Conservation (phyloP, 2,113 vertebrate genomes). For the Crotalus horridus region DNA sequence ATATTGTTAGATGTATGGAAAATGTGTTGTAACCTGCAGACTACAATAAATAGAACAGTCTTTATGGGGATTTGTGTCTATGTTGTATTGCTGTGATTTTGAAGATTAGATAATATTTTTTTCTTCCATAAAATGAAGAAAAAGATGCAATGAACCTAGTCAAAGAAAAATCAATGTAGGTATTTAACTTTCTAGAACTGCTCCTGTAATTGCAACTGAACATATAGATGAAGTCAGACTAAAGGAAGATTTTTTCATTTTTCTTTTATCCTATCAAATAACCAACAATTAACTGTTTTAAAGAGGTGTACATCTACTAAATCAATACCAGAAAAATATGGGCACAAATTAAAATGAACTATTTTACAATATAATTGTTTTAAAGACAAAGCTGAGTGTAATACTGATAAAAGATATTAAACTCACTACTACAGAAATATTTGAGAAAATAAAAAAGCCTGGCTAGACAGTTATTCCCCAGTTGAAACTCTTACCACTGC, state of each 20-base stretch:
- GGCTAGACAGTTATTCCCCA: not conserved
- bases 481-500: not conserved
- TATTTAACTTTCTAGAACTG: conserved; percentile 30
- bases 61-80: not conserved
- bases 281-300: conserved; percentile 21
- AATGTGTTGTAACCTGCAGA: not conserved
- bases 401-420: not conserved
- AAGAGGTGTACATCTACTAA: conserved; percentile 19
- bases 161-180: not conserved
- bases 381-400: conserved; percentile 22
- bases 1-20: not conserved
- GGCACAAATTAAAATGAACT: conserved; percentile 34
- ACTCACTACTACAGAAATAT: conserved; percentile 4
- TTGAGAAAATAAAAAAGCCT: not conserved
- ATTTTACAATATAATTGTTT: not conserved
- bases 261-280: conserved; percentile 22
- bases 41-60: not conserved
- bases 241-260: not conserved
- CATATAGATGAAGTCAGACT: conserved; percentile 34
- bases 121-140: not conserved
- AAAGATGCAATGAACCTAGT: not conserved
- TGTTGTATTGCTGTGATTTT: not conserved
- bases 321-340: conserved; percentile 34
- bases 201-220: conserved; percentile 33
- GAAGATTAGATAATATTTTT: conserved; percentile 11